A percentile compares a stretch with the other conserved stretches of the same genome.
Evolutionary conservation across 1,140 invertebrate genomes (phyloP).

Genomic region (Zaprionus inermis): DNA sequence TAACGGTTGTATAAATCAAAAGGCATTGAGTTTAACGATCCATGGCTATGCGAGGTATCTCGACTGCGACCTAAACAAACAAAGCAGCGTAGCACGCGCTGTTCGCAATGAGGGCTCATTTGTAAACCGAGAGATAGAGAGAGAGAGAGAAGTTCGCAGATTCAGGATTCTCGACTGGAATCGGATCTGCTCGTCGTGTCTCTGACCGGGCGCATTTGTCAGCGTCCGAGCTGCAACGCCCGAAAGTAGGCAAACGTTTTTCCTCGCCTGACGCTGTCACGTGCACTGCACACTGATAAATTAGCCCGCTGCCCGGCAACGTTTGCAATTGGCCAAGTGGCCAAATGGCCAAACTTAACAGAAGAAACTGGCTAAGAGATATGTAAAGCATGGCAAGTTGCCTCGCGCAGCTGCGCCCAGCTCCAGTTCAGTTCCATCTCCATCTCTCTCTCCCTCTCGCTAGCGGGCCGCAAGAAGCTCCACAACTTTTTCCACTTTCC

Average conservation of each 20-base stretch:
- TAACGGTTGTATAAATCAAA: background rate
- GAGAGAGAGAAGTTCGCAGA: background rate
- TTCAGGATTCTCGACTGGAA: conserved; percentile 11
- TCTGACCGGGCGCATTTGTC: conserved; percentile 33
- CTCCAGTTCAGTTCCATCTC: background rate
- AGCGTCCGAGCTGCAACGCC: conserved; percentile 30
- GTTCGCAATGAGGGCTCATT: background rate
- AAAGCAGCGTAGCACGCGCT: background rate
- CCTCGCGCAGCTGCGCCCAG: background rate
- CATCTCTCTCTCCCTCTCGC: background rate
- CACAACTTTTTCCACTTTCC: conserved; percentile 55
- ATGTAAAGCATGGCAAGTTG: conserved; percentile 27
- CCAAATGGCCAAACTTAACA: conserved; percentile 17
- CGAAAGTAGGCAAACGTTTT: conserved; percentile 26
- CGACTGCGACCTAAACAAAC: background rate
- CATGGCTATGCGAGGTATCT: background rate
- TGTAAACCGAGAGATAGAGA: background rate
- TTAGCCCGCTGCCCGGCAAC: conserved; percentile 37
- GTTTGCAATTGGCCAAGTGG: conserved; percentile 47
- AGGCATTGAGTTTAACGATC: background rate
- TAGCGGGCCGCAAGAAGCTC: background rate
- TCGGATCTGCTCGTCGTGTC: conserved; percentile 15
- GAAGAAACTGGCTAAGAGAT: conserved; percentile 15
- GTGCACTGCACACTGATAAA: conserved; percentile 51
- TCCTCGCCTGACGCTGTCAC: conserved; percentile 15